phyloP scores from a whole-genome alignment of 1,140 invertebrate genomes.

The Ceratosolen solmsi region DNA sequence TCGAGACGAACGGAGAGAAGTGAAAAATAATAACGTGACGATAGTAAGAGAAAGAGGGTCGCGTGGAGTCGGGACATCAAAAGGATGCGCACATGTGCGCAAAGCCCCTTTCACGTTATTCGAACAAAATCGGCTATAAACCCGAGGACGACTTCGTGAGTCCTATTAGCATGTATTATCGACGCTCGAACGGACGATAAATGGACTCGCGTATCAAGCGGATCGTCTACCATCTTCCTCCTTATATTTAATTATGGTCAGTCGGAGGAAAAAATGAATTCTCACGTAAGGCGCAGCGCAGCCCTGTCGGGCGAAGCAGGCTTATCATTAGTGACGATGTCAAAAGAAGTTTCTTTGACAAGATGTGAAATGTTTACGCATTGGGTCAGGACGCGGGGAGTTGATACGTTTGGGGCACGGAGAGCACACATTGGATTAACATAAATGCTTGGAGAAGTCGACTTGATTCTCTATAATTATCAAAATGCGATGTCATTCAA shows the following conservation, averaged over 20 bases:
- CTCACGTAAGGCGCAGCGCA: no score
- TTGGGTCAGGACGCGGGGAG: neutral
- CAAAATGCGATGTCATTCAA: no score
- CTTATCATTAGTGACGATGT: neutral
- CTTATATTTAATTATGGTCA: slow-evolving; percentile 9
- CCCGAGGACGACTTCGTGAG: slow-evolving; percentile 33
- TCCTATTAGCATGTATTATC: slow-evolving; percentile 1
- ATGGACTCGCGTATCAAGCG: neutral
- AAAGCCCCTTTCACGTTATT: slow-evolving; percentile 24
- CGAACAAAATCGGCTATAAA: slow-evolving; percentile 25
- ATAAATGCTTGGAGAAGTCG: neutral
- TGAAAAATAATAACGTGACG: slow-evolving; percentile 5
- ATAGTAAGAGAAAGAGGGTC: neutral
- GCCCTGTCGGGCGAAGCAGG: no score
- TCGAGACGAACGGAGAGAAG: neutral
- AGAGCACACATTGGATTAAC: neutral
- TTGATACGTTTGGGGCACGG: neutral
- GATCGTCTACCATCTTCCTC: no score
- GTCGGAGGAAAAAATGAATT: neutral
- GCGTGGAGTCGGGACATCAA: slow-evolving; percentile 5
- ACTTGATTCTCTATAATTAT: neutral
- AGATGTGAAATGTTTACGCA: neutral
- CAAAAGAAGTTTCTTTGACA: neutral
- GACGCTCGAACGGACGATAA: slow-evolving; percentile 29
- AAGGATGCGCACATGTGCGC: neutral